Percentiles rank a stretch among this genome's conserved stretches.
Conservation (phyloP, 1,140 invertebrate genomes). For the Drosophila triauraria region DNA sequence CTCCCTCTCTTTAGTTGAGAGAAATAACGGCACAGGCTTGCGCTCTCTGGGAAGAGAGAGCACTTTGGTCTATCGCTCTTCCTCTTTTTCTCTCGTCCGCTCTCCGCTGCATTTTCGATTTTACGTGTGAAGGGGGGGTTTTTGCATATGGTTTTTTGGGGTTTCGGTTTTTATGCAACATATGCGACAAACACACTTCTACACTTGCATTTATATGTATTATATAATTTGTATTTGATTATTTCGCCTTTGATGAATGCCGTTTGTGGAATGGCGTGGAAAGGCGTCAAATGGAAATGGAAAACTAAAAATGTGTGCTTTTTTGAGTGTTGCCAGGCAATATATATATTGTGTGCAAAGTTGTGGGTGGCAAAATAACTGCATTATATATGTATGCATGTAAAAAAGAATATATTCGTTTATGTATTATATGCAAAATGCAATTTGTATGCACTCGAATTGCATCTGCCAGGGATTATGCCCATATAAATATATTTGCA, state of each 20-base stretch:
- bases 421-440: slow-evolving; percentile 47
- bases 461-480: slow-evolving; percentile 42
- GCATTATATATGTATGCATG: slow-evolving; percentile 26
- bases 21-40: slow-evolving; percentile 46
- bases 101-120: slow-evolving; percentile 40
- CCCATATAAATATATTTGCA: slow-evolving; percentile 34
- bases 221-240: slow-evolving; percentile 83
- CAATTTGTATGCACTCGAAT: slow-evolving; percentile 49
- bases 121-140: slow-evolving; percentile 38
- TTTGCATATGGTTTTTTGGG: slow-evolving; percentile 78
- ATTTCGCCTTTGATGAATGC: slow-evolving; percentile 62
- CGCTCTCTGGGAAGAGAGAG: slow-evolving; percentile 33
- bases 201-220: slow-evolving; percentile 38
- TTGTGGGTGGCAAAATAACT: slow-evolving; percentile 37
- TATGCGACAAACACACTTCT: slow-evolving; percentile 60
- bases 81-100: slow-evolving; percentile 3
- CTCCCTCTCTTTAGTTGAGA: neutral
- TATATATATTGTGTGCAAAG: slow-evolving; percentile 6
- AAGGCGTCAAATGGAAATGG: slow-evolving; percentile 34
- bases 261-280: slow-evolving; percentile 33
- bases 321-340: slow-evolving; percentile 59
- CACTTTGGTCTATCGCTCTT: neutral
- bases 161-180: slow-evolving; percentile 78
- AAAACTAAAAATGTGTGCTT: slow-evolving; percentile 46
- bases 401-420: slow-evolving; percentile 33